Evolutionary conservation across 2,888 invertebrate genomes (phyloP).

Genomic region (Tinea pellionella): DNA sequence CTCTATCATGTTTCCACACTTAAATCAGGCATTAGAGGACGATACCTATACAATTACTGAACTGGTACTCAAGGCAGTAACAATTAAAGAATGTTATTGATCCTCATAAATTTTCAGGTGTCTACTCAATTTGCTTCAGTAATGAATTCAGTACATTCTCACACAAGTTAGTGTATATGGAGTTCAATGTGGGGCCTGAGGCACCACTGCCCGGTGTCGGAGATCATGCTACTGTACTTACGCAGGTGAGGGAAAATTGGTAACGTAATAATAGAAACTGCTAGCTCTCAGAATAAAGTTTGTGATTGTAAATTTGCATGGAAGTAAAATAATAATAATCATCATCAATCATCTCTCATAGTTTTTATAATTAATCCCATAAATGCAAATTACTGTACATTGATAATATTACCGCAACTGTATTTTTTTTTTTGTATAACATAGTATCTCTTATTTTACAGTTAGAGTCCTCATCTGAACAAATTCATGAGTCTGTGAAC

Average conservation of each 20-base stretch:
- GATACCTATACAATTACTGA: too few relatives aligned
- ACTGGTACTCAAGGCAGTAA: too few relatives aligned
- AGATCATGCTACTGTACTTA: constrained; percentile 92
- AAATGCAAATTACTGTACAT: too few relatives aligned
- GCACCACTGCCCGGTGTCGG: constrained; percentile 84
- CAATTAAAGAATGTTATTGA: too few relatives aligned
- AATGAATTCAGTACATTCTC: constrained; percentile 99
- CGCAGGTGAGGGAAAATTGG: constrained; percentile 72
- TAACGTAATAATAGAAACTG: neutral
- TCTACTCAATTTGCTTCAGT: constrained; percentile 93
- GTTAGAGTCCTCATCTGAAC: constrained; percentile 93
- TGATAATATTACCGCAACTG: neutral
- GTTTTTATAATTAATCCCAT: too few relatives aligned
- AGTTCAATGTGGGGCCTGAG: constrained; percentile 96
- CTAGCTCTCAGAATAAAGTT: too few relatives aligned
- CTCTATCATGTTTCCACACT: too few relatives aligned
- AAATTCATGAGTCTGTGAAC: constrained; percentile 89
- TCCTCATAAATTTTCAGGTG: constrained; percentile 69
- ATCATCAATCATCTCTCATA: too few relatives aligned
- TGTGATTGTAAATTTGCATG: too few relatives aligned
- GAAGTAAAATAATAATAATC: too few relatives aligned
- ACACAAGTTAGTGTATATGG: constrained; percentile 98
- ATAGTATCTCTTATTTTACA: constrained; percentile 41
- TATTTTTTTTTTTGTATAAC: too few relatives aligned
- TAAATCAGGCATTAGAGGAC: too few relatives aligned